These are phyloP conservation scores for Crematogaster levior DNA, from an alignment of 2,888 invertebrate species.

Conservation along the genomic window DNA sequence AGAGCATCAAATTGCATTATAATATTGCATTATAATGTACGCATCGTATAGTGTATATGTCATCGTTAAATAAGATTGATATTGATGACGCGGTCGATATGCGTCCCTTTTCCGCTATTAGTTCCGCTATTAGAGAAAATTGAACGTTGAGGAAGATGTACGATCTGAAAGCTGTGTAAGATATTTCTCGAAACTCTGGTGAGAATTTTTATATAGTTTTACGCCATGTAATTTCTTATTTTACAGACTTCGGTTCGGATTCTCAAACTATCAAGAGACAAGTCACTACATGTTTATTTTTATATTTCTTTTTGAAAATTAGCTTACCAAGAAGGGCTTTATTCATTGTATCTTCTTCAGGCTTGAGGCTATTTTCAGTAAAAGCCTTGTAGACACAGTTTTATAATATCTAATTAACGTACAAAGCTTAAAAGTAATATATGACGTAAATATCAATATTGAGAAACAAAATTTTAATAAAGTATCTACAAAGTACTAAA, in stretches of 20 bases:
- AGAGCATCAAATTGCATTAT: constrained; percentile 7
- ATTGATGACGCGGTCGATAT: neutral
- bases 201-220: constrained; percentile 14
- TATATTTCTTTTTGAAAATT: constrained; percentile 5
- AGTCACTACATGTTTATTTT: neutral
- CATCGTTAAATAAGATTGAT: constrained; percentile 34
- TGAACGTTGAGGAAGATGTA: constrained; percentile 22
- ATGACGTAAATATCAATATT: neutral
- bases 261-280: constrained; percentile 31
- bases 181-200: constrained; percentile 1
- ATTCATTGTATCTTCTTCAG: constrained; percentile 2
- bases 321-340: constrained; percentile 6
- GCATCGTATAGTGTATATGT: too few species aligned
- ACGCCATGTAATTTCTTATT: constrained; percentile 5
- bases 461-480: neutral
- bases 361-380: constrained; percentile 6
- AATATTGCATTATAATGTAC: constrained; percentile 18
- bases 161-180: neutral
- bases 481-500: neutral
- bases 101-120: neutral
- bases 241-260: neutral
- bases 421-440: neutral
- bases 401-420: neutral
- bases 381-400: constrained; percentile 19
- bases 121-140: constrained; percentile 4